phyloP scores from a whole-genome alignment of 2,113 vertebrate genomes.

The Eulemur rufifrons region DNA sequence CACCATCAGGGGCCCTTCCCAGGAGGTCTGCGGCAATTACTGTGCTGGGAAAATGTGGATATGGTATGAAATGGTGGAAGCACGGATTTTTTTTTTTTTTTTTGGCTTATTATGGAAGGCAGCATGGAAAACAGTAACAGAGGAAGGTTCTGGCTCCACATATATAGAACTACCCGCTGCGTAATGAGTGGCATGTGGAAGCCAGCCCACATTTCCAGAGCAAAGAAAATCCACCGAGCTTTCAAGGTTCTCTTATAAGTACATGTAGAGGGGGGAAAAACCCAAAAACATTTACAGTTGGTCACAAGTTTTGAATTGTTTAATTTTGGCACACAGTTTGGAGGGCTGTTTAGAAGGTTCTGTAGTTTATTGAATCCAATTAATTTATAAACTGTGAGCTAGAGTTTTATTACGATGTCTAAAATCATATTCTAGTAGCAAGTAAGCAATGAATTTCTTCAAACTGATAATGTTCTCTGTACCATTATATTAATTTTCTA shows the following conservation, averaged over 20 bases:
- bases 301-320: neutral
- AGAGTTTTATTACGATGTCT: neutral
- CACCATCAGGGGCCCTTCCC: neutral
- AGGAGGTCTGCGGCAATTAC: neutral
- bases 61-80: neutral
- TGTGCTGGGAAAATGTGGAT: neutral
- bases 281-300: neutral
- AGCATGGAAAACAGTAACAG: neutral
- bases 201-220: neutral
- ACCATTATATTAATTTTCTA: neutral
- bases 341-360: neutral
- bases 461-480: neutral
- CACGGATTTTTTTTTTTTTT: accelerated
- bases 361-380: neutral
- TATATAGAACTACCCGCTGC: neutral
- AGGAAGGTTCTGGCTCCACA: slow-evolving; percentile 1
- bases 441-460: neutral
- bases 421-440: neutral
- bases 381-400: neutral
- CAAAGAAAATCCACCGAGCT: neutral
- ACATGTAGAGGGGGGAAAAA: neutral
- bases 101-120: neutral
- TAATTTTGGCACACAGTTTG: neutral
- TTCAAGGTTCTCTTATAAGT: slow-evolving; percentile 6
- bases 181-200: neutral